Conservation (phyloP, 2,113 vertebrate species). For the Nesogale talazaci region DNA sequence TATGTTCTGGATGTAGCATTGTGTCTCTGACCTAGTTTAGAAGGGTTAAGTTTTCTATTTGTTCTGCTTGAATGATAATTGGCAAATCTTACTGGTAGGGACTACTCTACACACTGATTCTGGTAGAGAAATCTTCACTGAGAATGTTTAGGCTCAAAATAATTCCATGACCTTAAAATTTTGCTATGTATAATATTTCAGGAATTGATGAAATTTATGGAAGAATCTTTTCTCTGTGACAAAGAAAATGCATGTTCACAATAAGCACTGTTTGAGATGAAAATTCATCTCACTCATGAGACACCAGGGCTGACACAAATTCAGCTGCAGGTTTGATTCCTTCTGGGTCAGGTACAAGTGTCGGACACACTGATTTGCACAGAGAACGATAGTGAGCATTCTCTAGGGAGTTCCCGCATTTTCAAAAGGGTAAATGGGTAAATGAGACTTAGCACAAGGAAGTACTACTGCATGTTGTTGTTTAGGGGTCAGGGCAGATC, state of each 20-base stretch:
- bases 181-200: neutral
- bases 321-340: constrained; percentile 34
- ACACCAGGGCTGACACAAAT: neutral
- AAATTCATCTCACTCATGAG: constrained; percentile 41
- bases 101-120: neutral
- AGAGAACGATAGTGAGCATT: neutral
- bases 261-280: neutral
- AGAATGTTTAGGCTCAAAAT: neutral
- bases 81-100: neutral
- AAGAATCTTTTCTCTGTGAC: neutral
- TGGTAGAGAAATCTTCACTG: neutral
- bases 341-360: neutral
- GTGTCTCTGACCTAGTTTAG: constrained; percentile 9
- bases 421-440: constrained; percentile 45
- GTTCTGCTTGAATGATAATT: constrained; percentile 10
- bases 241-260: neutral
- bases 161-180: neutral
- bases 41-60: neutral
- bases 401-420: neutral
- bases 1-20: neutral
- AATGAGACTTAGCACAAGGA: neutral
- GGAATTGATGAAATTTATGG: neutral
- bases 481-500: constrained; percentile 1
- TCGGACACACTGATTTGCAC: constrained; percentile 25
- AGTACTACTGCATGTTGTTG: neutral